These are phyloP conservation scores for Bombus difficillimus DNA, from an alignment of 1,140 invertebrate species.

Conservation along the genomic window DNA sequence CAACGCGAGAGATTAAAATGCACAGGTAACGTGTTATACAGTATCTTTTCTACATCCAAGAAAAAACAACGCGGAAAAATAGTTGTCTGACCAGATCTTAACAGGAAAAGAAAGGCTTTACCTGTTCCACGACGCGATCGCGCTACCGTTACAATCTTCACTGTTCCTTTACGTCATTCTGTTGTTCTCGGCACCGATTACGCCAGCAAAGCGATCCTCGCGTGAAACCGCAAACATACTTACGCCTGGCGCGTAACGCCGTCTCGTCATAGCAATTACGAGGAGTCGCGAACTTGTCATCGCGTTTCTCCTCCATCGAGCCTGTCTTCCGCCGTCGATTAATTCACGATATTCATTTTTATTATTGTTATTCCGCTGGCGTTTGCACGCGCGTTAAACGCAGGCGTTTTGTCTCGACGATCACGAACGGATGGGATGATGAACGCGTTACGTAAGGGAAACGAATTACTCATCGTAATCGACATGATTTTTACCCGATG, in stretches of 20 bases:
- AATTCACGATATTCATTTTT: slow-evolving; percentile 47
- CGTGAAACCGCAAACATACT: slow-evolving; percentile 17
- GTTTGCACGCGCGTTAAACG: background rate
- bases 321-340: slow-evolving; percentile 40
- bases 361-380: slow-evolving; percentile 8
- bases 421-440: background rate
- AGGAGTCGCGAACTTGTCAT: slow-evolving; percentile 14
- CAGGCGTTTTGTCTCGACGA: background rate
- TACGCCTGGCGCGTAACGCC: slow-evolving; percentile 10
- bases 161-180: slow-evolving; percentile 40
- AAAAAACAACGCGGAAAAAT: slow-evolving; percentile 1
- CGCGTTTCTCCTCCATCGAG: slow-evolving; percentile 32
- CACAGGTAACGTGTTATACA: slow-evolving; percentile 86
- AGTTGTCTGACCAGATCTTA: background rate
- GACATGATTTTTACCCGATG: background rate
- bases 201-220: slow-evolving; percentile 36
- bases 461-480: slow-evolving; percentile 42
- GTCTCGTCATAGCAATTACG: slow-evolving; percentile 45
- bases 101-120: slow-evolving; percentile 11
- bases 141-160: slow-evolving; percentile 45
- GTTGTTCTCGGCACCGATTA: slow-evolving; percentile 45
- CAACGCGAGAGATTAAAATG: slow-evolving; percentile 94
- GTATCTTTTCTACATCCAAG: background rate
- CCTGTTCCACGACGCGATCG: slow-evolving; percentile 25
- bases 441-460: slow-evolving; percentile 20